Evolutionary conservation across 2,888 invertebrate species (phyloP).

Genomic region (Drosophila sordidapex): DNA sequence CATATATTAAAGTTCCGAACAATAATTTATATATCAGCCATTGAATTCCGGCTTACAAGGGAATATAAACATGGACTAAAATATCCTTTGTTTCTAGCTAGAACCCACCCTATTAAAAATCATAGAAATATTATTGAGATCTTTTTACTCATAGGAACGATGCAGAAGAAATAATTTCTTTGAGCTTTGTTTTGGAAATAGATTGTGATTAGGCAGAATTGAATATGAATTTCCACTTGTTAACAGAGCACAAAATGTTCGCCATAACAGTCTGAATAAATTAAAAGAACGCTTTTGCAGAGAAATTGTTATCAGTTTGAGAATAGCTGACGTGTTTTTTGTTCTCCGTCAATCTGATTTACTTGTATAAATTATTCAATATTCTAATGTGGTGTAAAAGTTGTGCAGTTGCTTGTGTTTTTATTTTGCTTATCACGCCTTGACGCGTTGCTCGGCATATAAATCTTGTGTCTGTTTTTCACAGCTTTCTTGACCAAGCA

Average conservation of each 20-base stretch:
- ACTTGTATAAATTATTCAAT: background rate
- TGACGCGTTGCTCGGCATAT: background rate
- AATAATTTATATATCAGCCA: background rate
- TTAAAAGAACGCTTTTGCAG: background rate
- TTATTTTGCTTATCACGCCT: background rate
- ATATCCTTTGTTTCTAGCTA: background rate
- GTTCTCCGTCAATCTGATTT: background rate
- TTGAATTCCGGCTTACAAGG: background rate
- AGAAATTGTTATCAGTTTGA: background rate
- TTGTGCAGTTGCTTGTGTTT: background rate
- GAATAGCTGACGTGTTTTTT: background rate
- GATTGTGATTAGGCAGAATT: background rate
- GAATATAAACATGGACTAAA: rapidly evolving
- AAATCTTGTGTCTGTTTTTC: background rate
- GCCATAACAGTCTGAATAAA: background rate
- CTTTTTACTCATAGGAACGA: background rate
- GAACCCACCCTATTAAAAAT: background rate
- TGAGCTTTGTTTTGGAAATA: background rate
- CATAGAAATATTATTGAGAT: background rate
- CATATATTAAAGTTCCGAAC: background rate
- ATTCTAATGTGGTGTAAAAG: background rate
- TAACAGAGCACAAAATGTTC: background rate
- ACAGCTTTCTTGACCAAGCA: background rate
- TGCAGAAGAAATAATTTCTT: background rate
- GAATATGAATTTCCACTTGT: background rate